Conservation (phyloP, 1,140 invertebrate species). For the Liolophura sinensis region DNA sequence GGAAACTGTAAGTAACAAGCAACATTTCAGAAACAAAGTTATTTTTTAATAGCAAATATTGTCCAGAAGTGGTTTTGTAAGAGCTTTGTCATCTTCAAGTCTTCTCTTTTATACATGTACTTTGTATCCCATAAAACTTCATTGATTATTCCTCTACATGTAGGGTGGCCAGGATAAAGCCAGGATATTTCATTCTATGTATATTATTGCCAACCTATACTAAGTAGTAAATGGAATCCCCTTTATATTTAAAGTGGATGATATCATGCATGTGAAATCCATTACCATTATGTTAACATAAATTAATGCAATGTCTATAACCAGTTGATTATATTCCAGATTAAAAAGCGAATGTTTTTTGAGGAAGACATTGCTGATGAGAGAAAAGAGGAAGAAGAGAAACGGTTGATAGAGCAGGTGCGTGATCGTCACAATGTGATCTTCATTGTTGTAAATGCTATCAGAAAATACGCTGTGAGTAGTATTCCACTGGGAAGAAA, state of each 20-base stretch:
- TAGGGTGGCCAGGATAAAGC: no score
- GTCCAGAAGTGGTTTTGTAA: not conserved
- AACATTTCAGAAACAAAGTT: not conserved
- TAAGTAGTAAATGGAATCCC: no score
- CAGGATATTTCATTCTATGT: no score
- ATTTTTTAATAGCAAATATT: not conserved
- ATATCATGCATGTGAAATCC: not conserved
- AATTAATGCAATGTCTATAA: not conserved
- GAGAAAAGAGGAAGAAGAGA: conserved; percentile 49
- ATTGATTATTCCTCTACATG: not conserved
- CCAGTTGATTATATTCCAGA: conserved; percentile 18
- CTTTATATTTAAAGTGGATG: conserved; percentile 2
- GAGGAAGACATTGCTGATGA: conserved; percentile 48
- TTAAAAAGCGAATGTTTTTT: conserved; percentile 31
- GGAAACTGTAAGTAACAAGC: conserved; percentile 39
- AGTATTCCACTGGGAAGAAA: no score
- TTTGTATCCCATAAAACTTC: not conserved
- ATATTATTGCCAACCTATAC: no score
- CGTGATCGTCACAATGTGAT: no score
- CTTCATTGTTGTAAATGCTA: no score
- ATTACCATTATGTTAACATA: not conserved
- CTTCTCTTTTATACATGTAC: not conserved
- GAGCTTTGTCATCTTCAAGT: not conserved
- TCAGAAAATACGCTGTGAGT: no score
- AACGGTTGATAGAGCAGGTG: conserved; percentile 41